These are phyloP conservation scores for Coracopsis vasa DNA, from an alignment of 2,113 vertebrate species.

Conservation along the genomic window DNA sequence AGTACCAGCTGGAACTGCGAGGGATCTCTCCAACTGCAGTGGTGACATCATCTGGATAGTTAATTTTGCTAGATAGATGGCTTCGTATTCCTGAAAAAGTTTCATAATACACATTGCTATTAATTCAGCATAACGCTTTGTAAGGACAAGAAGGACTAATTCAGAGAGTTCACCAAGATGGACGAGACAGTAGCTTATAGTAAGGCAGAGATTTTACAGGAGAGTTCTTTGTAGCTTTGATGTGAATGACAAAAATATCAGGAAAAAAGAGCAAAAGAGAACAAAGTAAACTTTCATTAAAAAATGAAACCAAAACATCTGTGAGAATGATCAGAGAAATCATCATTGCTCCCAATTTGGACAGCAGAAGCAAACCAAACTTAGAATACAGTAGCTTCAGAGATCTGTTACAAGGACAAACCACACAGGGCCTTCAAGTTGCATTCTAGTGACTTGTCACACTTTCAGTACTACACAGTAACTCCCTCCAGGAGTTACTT, in stretches of 20 bases:
- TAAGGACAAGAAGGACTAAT: background rate
- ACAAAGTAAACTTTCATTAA: background rate
- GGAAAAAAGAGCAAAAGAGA: background rate
- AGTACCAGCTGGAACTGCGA: conserved; percentile 87
- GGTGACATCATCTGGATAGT: conserved; percentile 99
- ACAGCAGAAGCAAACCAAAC: background rate
- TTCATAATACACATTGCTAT: background rate
- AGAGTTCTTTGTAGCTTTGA: background rate
- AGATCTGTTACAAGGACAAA: background rate
- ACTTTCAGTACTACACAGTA: background rate
- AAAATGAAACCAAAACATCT: background rate
- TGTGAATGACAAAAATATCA: background rate
- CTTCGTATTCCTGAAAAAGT: conserved; percentile 92
- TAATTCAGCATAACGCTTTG: background rate
- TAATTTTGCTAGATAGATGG: conserved; percentile 97
- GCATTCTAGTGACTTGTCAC: background rate
- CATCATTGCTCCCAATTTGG: background rate
- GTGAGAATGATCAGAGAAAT: background rate
- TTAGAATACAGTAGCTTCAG: background rate
- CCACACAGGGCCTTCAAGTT: background rate
- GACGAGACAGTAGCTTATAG: background rate
- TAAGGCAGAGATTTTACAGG: background rate
- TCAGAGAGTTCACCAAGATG: background rate
- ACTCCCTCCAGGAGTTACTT: background rate
- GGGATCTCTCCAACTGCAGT: conserved; percentile 90